Conservation (phyloP, 2,797 vertebrate genomes). For the Sphaeramia orbicularis region DNA sequence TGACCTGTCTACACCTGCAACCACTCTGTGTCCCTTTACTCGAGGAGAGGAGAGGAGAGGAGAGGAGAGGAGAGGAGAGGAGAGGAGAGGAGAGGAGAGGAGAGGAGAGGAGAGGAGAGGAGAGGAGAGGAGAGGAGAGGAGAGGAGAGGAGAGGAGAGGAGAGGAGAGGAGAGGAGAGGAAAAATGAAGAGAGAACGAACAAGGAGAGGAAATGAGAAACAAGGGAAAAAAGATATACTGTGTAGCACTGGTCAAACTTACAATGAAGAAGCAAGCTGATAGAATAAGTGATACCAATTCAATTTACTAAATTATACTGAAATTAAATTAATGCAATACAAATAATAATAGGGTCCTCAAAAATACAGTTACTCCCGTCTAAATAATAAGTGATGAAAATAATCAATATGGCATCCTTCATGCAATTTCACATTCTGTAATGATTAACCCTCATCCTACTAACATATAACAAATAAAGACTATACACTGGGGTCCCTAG, state of each 20-base stretch:
- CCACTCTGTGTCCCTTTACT: constrained; percentile 56
- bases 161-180: neutral
- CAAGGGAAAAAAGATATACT: neutral
- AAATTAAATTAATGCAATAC: neutral
- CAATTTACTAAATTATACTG: neutral
- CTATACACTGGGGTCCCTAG: too few relatives aligned
- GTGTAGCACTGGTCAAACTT: constrained; percentile 1
- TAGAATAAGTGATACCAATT: constrained; percentile 7
- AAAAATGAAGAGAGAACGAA: neutral
- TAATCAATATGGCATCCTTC: neutral
- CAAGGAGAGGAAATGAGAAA: neutral
- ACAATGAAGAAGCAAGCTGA: constrained; percentile 16
- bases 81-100: neutral
- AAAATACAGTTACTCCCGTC: neutral
- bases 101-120: neutral
- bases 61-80: neutral
- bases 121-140: neutral
- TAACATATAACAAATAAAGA: too few relatives aligned
- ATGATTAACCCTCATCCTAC: too few relatives aligned
- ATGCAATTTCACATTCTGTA: too few relatives aligned
- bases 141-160: neutral
- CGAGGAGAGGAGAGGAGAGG: constrained; percentile 24
- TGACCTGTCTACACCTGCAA: constrained; percentile 75
- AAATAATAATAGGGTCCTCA: too few relatives aligned
- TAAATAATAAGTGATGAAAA: constrained; percentile 2